A percentile compares a stretch with the other conserved stretches of the same genome.
Conservation (phyloP, 2,888 invertebrate species). For the Zonitis immaculata region DNA sequence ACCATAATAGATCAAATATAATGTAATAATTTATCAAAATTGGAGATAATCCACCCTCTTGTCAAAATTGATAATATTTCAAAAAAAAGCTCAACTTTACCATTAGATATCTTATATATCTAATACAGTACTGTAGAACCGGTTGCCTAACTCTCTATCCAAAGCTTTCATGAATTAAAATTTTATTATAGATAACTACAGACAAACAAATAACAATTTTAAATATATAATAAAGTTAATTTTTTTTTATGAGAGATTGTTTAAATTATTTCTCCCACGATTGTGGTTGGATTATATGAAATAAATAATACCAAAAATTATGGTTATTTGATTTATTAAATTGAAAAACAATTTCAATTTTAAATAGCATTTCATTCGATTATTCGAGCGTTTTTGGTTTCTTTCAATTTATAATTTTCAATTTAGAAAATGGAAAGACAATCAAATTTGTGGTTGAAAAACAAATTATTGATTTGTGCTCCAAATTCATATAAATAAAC, state of each 20-base stretch:
- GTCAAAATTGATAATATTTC: neutral
- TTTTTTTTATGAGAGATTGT: conserved; percentile 10
- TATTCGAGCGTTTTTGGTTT: conserved; percentile 11
- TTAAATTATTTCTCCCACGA: conserved; percentile 7
- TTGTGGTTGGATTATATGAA: neutral
- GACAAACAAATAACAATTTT: neutral
- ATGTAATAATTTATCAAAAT: neutral
- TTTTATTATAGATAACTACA: neutral
- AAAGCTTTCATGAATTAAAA: too few species aligned
- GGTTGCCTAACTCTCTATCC: neutral
- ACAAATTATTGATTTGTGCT: neutral
- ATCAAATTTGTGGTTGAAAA: neutral
- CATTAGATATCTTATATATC: neutral
- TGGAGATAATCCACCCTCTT: neutral
- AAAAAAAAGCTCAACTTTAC: neutral
- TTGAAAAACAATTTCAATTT: conserved; percentile 16
- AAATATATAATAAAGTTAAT: too few species aligned
- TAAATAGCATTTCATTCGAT: conserved; percentile 15
- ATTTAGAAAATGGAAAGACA: neutral
- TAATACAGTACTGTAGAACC: neutral
- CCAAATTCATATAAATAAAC: neutral
- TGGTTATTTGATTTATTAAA: conserved; percentile 10
- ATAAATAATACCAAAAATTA: conserved; percentile 5
- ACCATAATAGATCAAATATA: neutral
- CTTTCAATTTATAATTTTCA: neutral